Evolutionary conservation across 2,113 vertebrate species (phyloP).

Genomic region (Cyanoliseus patagonus): DNA sequence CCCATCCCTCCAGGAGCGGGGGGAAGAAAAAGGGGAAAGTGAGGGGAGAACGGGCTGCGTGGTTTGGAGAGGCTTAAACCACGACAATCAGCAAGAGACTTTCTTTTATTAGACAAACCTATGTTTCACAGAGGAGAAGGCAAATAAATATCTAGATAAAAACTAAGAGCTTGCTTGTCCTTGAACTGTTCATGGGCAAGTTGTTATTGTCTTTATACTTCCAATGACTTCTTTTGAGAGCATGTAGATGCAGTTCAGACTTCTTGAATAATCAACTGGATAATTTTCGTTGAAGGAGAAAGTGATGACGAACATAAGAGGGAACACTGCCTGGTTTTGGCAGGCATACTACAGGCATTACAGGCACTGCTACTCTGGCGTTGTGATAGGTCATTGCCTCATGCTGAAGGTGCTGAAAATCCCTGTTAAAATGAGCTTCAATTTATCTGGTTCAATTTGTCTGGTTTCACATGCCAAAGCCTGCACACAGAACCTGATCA

Average conservation of each 20-base stretch:
- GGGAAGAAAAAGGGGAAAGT: no score
- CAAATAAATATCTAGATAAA: not conserved
- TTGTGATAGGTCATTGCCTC: not conserved
- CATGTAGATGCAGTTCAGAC: not conserved
- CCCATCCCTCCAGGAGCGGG: no score
- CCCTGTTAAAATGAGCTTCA: not conserved
- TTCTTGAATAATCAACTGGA: not conserved
- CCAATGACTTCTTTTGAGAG: not conserved
- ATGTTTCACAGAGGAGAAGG: not conserved
- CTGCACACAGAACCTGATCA: not conserved
- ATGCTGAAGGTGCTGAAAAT: not conserved
- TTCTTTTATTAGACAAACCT: not conserved
- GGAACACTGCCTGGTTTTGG: not conserved
- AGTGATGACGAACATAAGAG: not conserved
- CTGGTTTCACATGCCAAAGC: not conserved
- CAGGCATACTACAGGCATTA: fast-evolving
- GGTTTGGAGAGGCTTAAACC: no score
- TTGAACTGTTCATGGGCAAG: not conserved
- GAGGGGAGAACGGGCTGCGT: no score
- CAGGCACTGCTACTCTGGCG: not conserved
- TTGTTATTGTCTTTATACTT: not conserved
- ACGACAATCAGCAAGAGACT: not conserved
- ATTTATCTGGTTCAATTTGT: not conserved
- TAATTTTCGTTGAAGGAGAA: not conserved
- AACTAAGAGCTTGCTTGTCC: not conserved